A percentile compares a stretch with the other conserved stretches of the same genome.
phyloP scores from a whole-genome alignment of 2,797 vertebrate genomes.

The Muraenolepis orangiensis region DNA sequence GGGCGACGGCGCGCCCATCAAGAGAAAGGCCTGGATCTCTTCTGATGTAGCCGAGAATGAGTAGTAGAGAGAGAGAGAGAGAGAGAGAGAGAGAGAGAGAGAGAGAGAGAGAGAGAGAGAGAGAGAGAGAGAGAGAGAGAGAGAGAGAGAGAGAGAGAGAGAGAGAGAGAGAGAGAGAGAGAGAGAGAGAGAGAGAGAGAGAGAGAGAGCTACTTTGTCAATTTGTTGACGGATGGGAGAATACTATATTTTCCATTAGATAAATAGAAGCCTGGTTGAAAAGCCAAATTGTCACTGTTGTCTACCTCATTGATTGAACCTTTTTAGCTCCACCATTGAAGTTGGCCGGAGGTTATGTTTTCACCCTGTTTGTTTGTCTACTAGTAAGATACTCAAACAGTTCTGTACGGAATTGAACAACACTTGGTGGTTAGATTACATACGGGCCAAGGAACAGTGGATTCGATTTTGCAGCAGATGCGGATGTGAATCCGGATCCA shows the following conservation, averaged over 20 bases:
- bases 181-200: too few species aligned
- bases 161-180: neutral
- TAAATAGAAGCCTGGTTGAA: neutral
- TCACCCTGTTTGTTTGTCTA: too few species aligned
- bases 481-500: too few species aligned
- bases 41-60: slow-evolving; percentile 54
- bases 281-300: slow-evolving; percentile 11
- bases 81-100: slow-evolving; percentile 1
- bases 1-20: slow-evolving; percentile 61
- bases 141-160: neutral
- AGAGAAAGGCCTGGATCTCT: slow-evolving; percentile 75
- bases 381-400: too few species aligned
- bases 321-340: too few species aligned
- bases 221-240: neutral
- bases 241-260: neutral
- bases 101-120: neutral
- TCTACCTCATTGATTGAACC: neutral
- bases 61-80: slow-evolving; percentile 12
- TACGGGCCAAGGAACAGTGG: too few species aligned
- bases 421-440: too few species aligned
- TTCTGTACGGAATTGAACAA: too few species aligned
- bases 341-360: too few species aligned
- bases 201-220: neutral
- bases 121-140: neutral
- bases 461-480: too few species aligned